phyloP scores from a whole-genome alignment of 92 coral and sea anemone genomes.

The Chrysogorgia sp. region DNA sequence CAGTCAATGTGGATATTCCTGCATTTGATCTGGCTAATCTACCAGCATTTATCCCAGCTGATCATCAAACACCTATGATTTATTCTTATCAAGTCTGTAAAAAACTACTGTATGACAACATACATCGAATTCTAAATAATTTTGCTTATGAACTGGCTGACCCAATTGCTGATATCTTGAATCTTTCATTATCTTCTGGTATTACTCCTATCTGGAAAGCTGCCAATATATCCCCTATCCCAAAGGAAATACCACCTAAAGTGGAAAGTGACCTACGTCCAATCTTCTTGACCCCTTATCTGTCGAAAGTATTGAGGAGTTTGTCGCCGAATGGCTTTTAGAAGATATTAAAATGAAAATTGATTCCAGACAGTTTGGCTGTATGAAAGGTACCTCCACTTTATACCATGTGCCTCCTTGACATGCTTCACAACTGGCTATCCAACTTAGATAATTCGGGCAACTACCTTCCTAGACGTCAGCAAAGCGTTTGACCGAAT shows the following conservation, averaged over 20 bases:
- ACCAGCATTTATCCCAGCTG: conserved; percentile 30
- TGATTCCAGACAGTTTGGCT: conserved; percentile 29
- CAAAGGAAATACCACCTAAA: neutral
- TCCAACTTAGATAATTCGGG: conserved; percentile 29
- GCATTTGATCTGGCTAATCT: neutral
- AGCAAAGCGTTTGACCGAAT: neutral
- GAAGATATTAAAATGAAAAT: conserved; percentile 23
- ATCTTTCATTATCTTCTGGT: conserved; percentile 1
- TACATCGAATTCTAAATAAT: neutral
- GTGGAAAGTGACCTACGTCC: conserved; percentile 31
- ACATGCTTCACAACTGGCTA: conserved; percentile 40
- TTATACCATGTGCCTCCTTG: conserved; percentile 24
- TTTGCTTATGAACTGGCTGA: conserved; percentile 18
- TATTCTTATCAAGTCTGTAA: neutral
- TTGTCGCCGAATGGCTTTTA: conserved; percentile 38
- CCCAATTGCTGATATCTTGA: conserved; percentile 16
- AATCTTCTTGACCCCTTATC: too few species aligned
- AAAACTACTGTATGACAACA: neutral
- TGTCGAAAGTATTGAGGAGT: conserved; percentile 25
- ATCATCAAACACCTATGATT: neutral
- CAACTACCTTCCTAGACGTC: conserved; percentile 8
- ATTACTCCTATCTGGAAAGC: conserved; percentile 21
- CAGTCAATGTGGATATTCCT: too few species aligned
- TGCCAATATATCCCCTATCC: conserved; percentile 6
- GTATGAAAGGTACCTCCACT: conserved; percentile 16